A percentile compares a stretch with the other conserved stretches of the same genome.
These are phyloP conservation scores for Amorpha juglandis DNA, from an alignment of 2,888 invertebrate species.

Conservation along the genomic window DNA sequence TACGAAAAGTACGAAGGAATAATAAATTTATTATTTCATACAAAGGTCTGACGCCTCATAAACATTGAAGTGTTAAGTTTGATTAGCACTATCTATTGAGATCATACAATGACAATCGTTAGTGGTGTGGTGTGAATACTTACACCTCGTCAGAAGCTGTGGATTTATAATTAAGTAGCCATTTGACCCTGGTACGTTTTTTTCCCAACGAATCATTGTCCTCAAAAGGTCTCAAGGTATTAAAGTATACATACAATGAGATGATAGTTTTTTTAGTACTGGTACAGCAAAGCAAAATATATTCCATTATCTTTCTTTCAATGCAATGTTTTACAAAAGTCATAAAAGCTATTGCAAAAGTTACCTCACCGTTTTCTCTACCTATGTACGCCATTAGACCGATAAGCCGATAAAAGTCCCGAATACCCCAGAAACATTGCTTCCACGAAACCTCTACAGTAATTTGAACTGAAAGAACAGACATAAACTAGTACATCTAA, in stretches of 20 bases:
- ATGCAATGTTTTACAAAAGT: too few relatives aligned
- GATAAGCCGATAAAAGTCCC: too few relatives aligned
- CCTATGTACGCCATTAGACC: too few relatives aligned
- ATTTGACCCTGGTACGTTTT: neutral
- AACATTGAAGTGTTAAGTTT: constrained; percentile 6
- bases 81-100: constrained; percentile 22
- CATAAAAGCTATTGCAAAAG: too few relatives aligned
- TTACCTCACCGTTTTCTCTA: too few relatives aligned
- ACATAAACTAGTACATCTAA: neutral
- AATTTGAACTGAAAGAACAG: neutral
- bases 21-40: neutral
- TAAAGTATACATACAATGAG: too few relatives aligned
- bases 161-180: neutral
- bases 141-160: constrained; percentile 7
- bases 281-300: too few relatives aligned
- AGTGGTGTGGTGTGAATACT: constrained; percentile 7
- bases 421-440: neutral
- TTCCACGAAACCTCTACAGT: neutral
- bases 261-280: too few relatives aligned
- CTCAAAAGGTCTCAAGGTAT: too few relatives aligned
- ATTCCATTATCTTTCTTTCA: too few relatives aligned
- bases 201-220: too few relatives aligned
- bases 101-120: constrained; percentile 1
- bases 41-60: constrained; percentile 7
- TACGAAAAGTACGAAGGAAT: neutral